Evolutionary conservation across 2,797 vertebrate genomes (phyloP), one percentile per base, ranked within the genome.

Genomic region (Gadopsis marmoratus): DNA sequence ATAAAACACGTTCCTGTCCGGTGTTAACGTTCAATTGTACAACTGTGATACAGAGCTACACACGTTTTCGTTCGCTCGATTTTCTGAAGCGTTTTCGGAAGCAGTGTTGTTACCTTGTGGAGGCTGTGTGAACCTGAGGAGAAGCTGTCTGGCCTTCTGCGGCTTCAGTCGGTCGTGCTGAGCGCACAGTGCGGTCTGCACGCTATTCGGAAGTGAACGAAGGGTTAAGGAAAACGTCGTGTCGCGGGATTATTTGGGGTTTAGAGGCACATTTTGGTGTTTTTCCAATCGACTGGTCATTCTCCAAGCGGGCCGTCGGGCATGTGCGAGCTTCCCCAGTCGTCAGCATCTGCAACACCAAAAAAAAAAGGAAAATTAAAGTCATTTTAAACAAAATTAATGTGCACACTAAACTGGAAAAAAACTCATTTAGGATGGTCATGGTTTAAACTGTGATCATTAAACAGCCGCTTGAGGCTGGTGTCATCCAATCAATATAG

Each of bases 221-320:
- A 74, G 54, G 61, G 79, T 77, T 78, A 71, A 69, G n/a, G n/a
- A 51, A 2, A 33, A 64, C 41, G 41, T 47, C 51, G 26, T 81
- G 80, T 84, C 19, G 67, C 55, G 65, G 85, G 78, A 81, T 86
- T 76, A 82, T 87, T 84, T 35, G 59, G 67, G 81, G 73, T 81
- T 86, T 81, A 78, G 59, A 78, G 56, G 21, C 61, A 39, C 53
- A 50, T 65, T 78, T 26, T 85, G 81, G 71, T 75, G 35, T 67
- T 74, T 89, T 70, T 88, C 66, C 79, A 86, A 58, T 78, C 72
- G 81, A 81, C 83, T 88, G 89, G 82, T 91, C 81, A 84, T 51
- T 61, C 56, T 89, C 81, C 88, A 85, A 89, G 79, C 76, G 89
- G 89, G 91, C 89, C 86, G 71, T 31, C 51, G 80, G 86, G 53